Base-by-base conservation (phyloP, 2,797 vertebrate species). In the Enteromius fasciolatus region DNA sequence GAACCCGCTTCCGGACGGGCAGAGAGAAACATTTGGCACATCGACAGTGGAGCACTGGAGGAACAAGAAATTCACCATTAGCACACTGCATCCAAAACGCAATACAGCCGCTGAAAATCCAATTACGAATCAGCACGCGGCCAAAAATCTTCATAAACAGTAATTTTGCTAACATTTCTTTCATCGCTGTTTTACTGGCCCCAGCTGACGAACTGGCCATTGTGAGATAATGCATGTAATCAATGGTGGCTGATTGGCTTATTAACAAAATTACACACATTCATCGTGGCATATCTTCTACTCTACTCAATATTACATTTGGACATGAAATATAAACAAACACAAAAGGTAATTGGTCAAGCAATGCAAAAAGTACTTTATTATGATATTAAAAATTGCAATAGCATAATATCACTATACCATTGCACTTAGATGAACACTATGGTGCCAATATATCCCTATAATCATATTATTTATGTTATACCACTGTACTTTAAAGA, bases 1-100 rank as follows among this genome's bases (percentile, higher is more conserved):
- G 95, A 80, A 98, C 85, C 84, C 96, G 93, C 87, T 96, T 94
- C 84, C 95, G 95, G 1, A 92, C 90, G 33, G 96, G 97, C 77
- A 97, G 89, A 0, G 94, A 93, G 90, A 96, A 98, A 88, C 98
- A 99, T 94, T 96, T 97, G 91, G 95, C 94, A 91, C 98, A 99
- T 83, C 94, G 95, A 90, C 98, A 99, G 89, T 98, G 98, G 87
- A 97, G 87, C 80, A 93, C 94, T 96, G 90, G 10, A 78, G 46
- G 11, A n/a, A 11, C 5, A 33, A 54, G 36, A 73, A 17, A 36
- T 0, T 9, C 14, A 61, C 17, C 8, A 64, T 31, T 25, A 7
- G 3, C 11, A 78, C 14, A 12, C 8, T 8, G 12, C 59, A 63
- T 61, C 12, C 57, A 61, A 15, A 61, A 61, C 6, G 28, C 28